Conservation (phyloP, 2,797 vertebrate genomes). For the Gymnothorax reevesii region DNA sequence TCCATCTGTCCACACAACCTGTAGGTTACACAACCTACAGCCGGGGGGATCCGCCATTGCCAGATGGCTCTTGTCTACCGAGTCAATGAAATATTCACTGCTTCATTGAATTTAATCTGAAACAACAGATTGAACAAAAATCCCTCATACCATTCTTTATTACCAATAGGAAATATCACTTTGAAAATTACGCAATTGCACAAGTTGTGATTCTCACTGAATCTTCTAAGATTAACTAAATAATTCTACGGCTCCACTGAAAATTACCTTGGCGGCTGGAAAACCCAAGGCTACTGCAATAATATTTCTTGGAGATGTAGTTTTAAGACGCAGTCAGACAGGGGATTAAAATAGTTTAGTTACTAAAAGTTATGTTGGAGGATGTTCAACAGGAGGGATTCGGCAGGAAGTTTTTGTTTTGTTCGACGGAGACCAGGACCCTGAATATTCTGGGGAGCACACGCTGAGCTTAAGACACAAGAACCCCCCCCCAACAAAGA, state of each 20-base stretch:
- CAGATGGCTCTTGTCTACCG: too few species aligned
- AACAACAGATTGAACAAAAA: constrained; percentile 21
- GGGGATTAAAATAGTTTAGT: constrained; percentile 38
- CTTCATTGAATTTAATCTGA: constrained; percentile 34
- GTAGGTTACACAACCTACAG: too few species aligned
- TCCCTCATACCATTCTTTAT: constrained; percentile 23
- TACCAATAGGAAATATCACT: constrained; percentile 52
- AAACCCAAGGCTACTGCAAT: constrained; percentile 16
- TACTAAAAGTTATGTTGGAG: constrained; percentile 34
- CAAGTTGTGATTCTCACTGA: constrained; percentile 18
- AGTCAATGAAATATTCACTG: constrained; percentile 22
- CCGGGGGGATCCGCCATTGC: too few species aligned
- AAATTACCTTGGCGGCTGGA: constrained; percentile 23
- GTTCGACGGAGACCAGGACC: constrained; percentile 16
- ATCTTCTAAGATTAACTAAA: constrained; percentile 31
- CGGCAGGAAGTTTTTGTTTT: constrained; percentile 38
- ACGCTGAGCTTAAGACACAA: constrained; percentile 4
- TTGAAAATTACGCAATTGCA: neutral
- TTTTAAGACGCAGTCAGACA: constrained; percentile 26
- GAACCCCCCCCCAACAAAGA: neutral
- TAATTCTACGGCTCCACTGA: constrained; percentile 21
- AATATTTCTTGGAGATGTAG: constrained; percentile 35
- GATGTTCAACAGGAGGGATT: constrained; percentile 21
- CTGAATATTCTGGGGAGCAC: constrained; percentile 7
- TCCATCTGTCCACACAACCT: too few species aligned